A percentile compares a stretch with the other conserved stretches of the same genome.
Evolutionary conservation across 2,888 invertebrate species (phyloP).

Genomic region (Heteromurus nitidus): DNA sequence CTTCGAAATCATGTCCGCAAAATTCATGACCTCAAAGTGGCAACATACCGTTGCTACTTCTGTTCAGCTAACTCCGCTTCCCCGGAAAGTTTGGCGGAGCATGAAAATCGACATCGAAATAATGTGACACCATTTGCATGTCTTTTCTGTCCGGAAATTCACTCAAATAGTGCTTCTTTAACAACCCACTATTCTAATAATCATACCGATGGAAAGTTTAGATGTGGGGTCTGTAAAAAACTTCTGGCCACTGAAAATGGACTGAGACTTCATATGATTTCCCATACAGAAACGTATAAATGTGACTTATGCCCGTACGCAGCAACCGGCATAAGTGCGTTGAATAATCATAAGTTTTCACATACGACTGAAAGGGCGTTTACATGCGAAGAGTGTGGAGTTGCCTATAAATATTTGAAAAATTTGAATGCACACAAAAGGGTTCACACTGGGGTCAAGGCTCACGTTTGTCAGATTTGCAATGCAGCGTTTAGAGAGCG

Average conservation of each 20-base stretch:
- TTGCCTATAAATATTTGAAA: constrained; percentile 15
- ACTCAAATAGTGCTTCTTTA: neutral
- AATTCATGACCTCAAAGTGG: neutral
- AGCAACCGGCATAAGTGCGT: neutral
- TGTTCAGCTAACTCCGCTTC: neutral
- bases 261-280: constrained; percentile 5
- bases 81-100: neutral
- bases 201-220: neutral
- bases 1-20: constrained; percentile 4
- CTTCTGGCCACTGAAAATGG: neutral
- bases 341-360: constrained; percentile 1
- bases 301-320: constrained; percentile 13
- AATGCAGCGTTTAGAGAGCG: neutral
- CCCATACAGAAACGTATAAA: constrained; percentile 4
- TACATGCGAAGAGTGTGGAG: constrained; percentile 37
- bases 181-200: neutral
- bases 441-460: constrained; percentile 28
- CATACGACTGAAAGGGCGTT: constrained; percentile 23
- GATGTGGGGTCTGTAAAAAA: constrained; percentile 13
- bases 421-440: constrained; percentile 10
- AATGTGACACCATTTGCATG: constrained; percentile 12
- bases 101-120: constrained; percentile 23
- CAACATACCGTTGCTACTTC: neutral
- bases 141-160: constrained; percentile 4
- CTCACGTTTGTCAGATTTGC: constrained; percentile 12